Conservation (phyloP, 2,113 vertebrate genomes). For the Helogale parvula region DNA sequence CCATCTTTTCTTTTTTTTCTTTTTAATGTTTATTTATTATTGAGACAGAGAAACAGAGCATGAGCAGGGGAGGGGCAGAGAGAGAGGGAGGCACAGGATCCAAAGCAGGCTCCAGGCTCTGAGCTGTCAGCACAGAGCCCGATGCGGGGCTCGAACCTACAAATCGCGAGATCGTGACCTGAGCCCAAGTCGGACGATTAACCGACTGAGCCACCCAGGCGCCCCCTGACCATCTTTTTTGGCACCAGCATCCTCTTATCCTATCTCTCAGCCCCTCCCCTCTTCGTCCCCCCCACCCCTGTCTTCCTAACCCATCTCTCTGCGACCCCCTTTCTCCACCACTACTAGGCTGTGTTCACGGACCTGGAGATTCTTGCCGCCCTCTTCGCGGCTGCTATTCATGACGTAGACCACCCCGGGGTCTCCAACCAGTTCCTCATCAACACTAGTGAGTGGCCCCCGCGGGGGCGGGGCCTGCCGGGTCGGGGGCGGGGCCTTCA, state of each 20-base stretch:
- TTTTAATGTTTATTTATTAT: no score
- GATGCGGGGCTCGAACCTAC: no score
- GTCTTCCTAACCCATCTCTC: not conserved
- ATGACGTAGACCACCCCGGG: conserved; percentile 97
- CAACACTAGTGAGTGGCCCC: conserved; percentile 92
- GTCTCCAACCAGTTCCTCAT: conserved; percentile 98
- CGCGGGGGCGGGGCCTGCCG: not conserved
- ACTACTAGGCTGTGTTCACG: conserved; percentile 93
- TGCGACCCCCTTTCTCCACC: not conserved
- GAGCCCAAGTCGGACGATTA: no score
- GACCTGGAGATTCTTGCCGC: conserved; percentile 96
- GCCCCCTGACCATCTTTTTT: not conserved
- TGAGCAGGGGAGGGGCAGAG: no score
- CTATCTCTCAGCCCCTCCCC: not conserved
- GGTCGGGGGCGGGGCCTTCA: not conserved
- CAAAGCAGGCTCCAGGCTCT: no score
- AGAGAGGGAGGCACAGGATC: no score
- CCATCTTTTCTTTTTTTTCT: not conserved
- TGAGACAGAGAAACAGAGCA: no score
- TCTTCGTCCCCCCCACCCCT: no score
- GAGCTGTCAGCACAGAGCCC: no score
- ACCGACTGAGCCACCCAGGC: no score
- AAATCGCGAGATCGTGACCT: no score
- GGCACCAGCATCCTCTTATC: no score
- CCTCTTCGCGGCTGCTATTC: conserved; percentile 94